These are phyloP conservation scores for Chiroxiphia lanceolata DNA, from an alignment of 2,797 vertebrate genomes.

Conservation along the genomic window DNA sequence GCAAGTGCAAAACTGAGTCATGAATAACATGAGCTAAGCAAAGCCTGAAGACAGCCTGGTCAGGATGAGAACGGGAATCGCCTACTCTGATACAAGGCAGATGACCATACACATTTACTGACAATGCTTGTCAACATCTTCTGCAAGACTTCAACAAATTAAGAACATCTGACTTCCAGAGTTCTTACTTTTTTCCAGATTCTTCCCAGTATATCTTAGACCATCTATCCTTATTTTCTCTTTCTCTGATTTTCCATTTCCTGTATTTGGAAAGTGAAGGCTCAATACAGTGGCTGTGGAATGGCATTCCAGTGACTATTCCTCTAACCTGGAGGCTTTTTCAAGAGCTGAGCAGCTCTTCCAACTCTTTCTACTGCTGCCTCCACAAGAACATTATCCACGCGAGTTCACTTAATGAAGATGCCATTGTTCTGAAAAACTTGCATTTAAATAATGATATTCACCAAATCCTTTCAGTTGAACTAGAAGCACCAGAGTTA, in stretches of 20 bases:
- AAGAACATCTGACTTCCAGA: not conserved
- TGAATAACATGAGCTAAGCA: not conserved
- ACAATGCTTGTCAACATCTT: not conserved
- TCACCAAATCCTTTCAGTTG: not conserved
- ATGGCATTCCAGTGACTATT: not conserved
- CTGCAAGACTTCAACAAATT: not conserved
- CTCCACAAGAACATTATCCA: not conserved
- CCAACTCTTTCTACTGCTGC: not conserved
- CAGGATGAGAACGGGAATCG: not conserved
- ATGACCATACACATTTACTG: rapidly evolving
- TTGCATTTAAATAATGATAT: not conserved
- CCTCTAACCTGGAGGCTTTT: not conserved
- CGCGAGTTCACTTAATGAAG: not conserved
- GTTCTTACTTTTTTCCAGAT: not conserved
- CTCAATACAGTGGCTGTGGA: not conserved
- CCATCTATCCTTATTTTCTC: not conserved
- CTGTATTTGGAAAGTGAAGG: not conserved
- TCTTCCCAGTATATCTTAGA: not conserved
- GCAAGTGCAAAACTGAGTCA: not conserved
- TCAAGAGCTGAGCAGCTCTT: not conserved
- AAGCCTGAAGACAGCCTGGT: not conserved
- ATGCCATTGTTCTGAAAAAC: not conserved
- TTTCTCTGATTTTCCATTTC: not conserved
- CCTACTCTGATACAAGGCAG: not conserved
- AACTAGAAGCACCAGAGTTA: not conserved